These are phyloP conservation scores for Zosterops lateralis DNA, from an alignment of 2,113 vertebrate species.

Conservation along the genomic window DNA sequence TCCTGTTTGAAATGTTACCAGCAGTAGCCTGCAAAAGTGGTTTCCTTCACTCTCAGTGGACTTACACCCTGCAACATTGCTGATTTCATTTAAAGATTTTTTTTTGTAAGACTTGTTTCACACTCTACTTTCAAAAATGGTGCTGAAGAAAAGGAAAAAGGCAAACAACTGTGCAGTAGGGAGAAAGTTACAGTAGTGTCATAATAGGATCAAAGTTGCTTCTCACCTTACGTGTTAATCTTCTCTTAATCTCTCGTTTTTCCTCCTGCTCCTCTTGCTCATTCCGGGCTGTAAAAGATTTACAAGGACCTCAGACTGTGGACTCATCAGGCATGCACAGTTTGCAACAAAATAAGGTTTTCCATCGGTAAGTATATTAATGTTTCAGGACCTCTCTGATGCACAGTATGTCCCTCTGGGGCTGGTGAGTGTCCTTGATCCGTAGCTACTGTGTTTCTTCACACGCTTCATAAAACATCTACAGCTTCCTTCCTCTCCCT, in stretches of 20 bases:
- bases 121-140: background rate
- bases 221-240: slow-evolving; percentile 93
- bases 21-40: background rate
- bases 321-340: background rate
- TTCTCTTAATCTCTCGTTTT: slow-evolving; percentile 94
- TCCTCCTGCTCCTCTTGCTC: slow-evolving; percentile 98
- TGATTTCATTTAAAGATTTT: background rate
- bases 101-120: background rate
- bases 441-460: background rate
- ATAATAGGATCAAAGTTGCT: background rate
- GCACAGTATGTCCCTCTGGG: background rate
- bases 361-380: background rate
- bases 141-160: background rate
- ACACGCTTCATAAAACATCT: background rate
- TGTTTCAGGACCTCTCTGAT: slow-evolving; percentile 18
- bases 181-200: background rate
- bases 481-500: background rate
- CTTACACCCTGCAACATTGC: background rate
- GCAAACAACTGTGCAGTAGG: background rate
- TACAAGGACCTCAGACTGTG: slow-evolving; percentile 11
- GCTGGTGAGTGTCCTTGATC: background rate
- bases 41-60: background rate
- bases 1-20: background rate
- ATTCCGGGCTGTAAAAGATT: slow-evolving; percentile 87
- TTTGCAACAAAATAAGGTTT: slow-evolving; percentile 7